Percentiles rank a stretch among this genome's conserved stretches.
Conservation (phyloP, 2,888 invertebrate species). For the Coleophora deauratella region DNA sequence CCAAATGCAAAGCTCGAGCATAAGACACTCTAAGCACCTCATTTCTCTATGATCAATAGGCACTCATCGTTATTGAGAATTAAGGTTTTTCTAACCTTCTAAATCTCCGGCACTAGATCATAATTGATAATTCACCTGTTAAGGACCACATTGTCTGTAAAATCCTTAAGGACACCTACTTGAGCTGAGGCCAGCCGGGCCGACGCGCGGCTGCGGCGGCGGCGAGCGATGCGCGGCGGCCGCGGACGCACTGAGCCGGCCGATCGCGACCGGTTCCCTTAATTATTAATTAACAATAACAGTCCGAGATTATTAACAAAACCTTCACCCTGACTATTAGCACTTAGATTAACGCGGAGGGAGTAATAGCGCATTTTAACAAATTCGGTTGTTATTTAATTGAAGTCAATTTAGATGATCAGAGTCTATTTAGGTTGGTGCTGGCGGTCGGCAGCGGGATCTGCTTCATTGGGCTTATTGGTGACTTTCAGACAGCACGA, state of each 20-base stretch:
- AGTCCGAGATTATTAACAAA: conserved; percentile 67
- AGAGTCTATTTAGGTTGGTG: conserved; percentile 75
- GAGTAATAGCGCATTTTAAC: conserved; percentile 75
- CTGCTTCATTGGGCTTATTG: conserved; percentile 75
- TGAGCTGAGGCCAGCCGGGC: no score
- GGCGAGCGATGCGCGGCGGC: conserved; percentile 16
- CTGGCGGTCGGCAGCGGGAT: conserved; percentile 71
- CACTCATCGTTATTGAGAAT: no score
- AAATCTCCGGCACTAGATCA: no score
- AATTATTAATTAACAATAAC: conserved; percentile 71
- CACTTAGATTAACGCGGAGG: conserved; percentile 73
- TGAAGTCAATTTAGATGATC: conserved; percentile 76
- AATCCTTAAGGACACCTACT: no score
- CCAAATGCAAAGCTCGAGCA: no score
- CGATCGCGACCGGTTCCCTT: conserved; percentile 49
- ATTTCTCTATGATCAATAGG: no score
- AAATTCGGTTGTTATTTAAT: conserved; percentile 76
- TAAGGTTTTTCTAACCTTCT: no score
- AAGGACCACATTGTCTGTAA: no score
- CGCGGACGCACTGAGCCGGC: conserved; percentile 42
- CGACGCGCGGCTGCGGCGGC: not conserved
- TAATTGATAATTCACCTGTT: no score
- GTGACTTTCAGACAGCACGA: conserved; percentile 74
- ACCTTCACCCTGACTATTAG: conserved; percentile 72
- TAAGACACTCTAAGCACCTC: no score